These are phyloP conservation scores for Drosophila suboccidentalis DNA, from an alignment of 2,888 invertebrate genomes.

Conservation along the genomic window DNA sequence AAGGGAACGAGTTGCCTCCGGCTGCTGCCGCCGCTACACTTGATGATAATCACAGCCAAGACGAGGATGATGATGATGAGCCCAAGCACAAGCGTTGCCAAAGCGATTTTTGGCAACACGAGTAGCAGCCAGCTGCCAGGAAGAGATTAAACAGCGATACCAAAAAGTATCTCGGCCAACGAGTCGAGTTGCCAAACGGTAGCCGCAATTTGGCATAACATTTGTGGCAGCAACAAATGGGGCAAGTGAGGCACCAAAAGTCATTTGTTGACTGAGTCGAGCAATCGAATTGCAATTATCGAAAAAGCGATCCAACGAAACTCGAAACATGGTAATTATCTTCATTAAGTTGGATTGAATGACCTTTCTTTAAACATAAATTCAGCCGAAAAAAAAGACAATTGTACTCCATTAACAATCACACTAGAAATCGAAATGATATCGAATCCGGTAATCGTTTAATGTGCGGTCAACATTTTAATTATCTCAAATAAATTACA, in stretches of 20 bases:
- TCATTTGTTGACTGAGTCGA: conserved; percentile 23
- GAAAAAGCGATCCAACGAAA: conserved; percentile 33
- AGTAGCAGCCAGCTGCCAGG: conserved; percentile 57
- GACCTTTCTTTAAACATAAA: conserved; percentile 1
- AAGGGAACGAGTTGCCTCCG: conserved; percentile 29
- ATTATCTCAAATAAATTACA: too few relatives aligned
- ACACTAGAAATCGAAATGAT: background rate
- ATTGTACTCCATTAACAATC: background rate
- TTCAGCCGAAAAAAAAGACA: background rate
- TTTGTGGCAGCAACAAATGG: conserved; percentile 36
- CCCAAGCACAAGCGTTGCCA: conserved; percentile 65
- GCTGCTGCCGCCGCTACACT: conserved; percentile 28
- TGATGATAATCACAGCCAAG: conserved; percentile 18
- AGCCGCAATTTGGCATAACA: conserved; percentile 68
- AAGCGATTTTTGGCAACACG: conserved; percentile 77
- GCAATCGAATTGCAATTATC: conserved; percentile 60
- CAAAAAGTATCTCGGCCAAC: conserved; percentile 19
- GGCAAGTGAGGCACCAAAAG: background rate
- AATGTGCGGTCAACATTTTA: too few relatives aligned
- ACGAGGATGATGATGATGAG: conserved; percentile 12
- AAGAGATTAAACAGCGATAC: conserved; percentile 57
- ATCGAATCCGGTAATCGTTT: too few relatives aligned
- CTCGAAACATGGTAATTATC: conserved; percentile 49
- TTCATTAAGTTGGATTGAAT: conserved; percentile 18
- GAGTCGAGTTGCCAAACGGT: conserved; percentile 62